These are phyloP conservation scores for Pyrocoelia pectoralis DNA, from an alignment of 2,888 invertebrate genomes.

Conservation along the genomic window DNA sequence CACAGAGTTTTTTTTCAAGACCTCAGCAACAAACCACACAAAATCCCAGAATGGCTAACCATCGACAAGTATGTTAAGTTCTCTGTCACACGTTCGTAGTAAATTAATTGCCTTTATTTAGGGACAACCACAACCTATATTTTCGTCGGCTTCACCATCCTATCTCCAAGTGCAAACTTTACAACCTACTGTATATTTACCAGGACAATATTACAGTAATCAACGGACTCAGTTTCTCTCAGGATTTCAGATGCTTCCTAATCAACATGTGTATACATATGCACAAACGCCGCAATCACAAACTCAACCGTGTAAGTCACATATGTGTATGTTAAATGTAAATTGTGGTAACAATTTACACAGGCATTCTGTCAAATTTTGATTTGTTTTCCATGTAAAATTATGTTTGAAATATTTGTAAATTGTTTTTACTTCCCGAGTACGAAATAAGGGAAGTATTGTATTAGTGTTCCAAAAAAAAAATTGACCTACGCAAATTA, in stretches of 20 bases:
- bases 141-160: conserved; percentile 36
- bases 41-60: conserved; percentile 53
- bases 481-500: too few relatives aligned
- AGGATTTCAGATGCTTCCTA: conserved; percentile 24
- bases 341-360: too few relatives aligned
- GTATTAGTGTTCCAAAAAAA: too few relatives aligned
- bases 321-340: too few relatives aligned
- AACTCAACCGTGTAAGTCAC: conserved; percentile 27
- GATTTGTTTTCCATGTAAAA: too few relatives aligned
- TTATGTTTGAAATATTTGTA: too few relatives aligned
- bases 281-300: conserved; percentile 23
- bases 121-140: conserved; percentile 38
- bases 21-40: conserved; percentile 48
- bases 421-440: too few relatives aligned
- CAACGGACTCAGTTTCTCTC: conserved; percentile 27
- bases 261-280: conserved; percentile 22
- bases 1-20: conserved; percentile 41
- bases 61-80: conserved; percentile 50
- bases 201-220: conserved; percentile 16
- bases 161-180: conserved; percentile 35
- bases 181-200: conserved; percentile 30
- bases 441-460: too few relatives aligned
- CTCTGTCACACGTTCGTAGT: not conserved
- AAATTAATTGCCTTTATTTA: conserved; percentile 16
- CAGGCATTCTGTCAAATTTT: too few relatives aligned